Base-by-base conservation (phyloP, 2,797 vertebrate species). In the Carcharodon carcharias region DNA sequence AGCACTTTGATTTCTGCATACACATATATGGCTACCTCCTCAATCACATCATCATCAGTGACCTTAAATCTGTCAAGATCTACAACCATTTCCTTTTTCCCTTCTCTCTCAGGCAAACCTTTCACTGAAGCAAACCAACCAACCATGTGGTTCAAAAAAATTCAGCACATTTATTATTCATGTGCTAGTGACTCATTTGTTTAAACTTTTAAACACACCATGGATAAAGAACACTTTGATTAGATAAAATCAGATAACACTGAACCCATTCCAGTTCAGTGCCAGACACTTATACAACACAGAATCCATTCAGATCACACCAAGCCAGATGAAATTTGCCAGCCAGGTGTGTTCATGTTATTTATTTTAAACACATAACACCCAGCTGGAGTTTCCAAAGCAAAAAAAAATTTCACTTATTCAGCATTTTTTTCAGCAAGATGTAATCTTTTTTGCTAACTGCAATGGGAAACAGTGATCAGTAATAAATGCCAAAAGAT, bases 141-240 rank as follows among this genome's bases (percentile, higher is more conserved):
- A 91, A 31, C 14, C 31, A 16, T 16, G 58, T 91, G 58, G 31
- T 61, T 61, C 31, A 63, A 18, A 61, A 61, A 63, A 35, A 85
- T 82, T 28, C 31, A 63, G 56, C 28, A 63, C 31, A 6, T 35
- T 61, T 63, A 91, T 91, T 91, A 63, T 91, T n/a, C 12, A 63
- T 35, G 31, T 16, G 63, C 88, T 61, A n/a, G n/a, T 63, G 58
- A 91, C 56, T 91, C 88, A 91, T 61, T 91, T 91, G 88, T 91
- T 91, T 61, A 91, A 91, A 63, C 31, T 91, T 61, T 91, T 91
- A 61, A 91, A 61, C 35, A 91, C 7, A 0, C 4, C 50, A 54
- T 50, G 9, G 56, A 61, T 91, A n/a, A 63, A 18, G 12, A 61
- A 21, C 56, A 91, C 56, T 18, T 16, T 9, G 40, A 85, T 85